phyloP scores from a whole-genome alignment of 2,888 invertebrate species.

The Galerucella nymphaeae region DNA sequence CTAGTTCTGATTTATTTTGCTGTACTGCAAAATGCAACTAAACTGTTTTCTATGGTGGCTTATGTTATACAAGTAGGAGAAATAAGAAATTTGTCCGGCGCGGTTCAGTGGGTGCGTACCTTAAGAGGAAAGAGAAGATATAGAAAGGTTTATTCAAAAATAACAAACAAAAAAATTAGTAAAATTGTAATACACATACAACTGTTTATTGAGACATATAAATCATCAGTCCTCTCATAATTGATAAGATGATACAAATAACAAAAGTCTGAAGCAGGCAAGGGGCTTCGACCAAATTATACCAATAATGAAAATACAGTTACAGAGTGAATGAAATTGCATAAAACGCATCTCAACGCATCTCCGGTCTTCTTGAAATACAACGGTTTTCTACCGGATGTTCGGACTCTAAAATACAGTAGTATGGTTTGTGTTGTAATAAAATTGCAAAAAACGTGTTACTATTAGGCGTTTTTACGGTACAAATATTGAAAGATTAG shows the following conservation, averaged over 20 bases:
- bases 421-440: conserved; percentile 48
- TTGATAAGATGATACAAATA: conserved; percentile 58
- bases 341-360: conserved; percentile 38
- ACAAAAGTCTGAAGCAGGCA: conserved; percentile 54
- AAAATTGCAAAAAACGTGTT: conserved; percentile 53
- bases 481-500: conserved; percentile 59
- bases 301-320: conserved; percentile 52
- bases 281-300: conserved; percentile 49
- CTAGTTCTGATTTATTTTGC: too few relatives aligned
- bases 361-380: too few relatives aligned
- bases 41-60: too few relatives aligned
- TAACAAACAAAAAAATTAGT: conserved; percentile 48
- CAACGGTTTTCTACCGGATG: conserved; percentile 14
- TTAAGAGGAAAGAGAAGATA: not conserved
- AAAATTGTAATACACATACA: conserved; percentile 72
- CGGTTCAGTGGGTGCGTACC: too few relatives aligned
- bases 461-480: conserved; percentile 57
- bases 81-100: too few relatives aligned
- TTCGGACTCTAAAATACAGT: conserved; percentile 35
- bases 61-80: too few relatives aligned
- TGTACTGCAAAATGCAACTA: too few relatives aligned
- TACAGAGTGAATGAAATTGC: conserved; percentile 42
- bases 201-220: conserved; percentile 75
- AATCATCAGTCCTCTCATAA: conserved; percentile 65
- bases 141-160: conserved; percentile 4